These are phyloP conservation scores for Zootermopsis nevadensis DNA, from an alignment of 2,888 invertebrate genomes.

Conservation along the genomic window DNA sequence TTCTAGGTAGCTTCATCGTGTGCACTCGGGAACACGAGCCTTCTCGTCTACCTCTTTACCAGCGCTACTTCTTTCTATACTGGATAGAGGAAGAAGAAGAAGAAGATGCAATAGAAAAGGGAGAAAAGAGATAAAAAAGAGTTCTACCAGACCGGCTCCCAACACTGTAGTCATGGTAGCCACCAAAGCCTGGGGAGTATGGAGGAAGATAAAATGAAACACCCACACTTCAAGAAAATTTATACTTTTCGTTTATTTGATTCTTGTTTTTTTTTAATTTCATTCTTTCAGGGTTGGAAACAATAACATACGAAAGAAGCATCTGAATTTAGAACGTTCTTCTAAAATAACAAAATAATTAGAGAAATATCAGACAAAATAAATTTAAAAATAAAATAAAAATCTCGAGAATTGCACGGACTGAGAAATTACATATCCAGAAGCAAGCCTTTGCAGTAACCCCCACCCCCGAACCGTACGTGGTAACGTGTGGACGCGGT, in stretches of 20 bases:
- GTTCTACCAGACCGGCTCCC: neutral
- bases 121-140: neutral
- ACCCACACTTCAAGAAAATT: neutral
- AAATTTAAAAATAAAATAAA: no score
- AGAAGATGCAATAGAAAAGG: neutral
- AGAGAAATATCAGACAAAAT: no score
- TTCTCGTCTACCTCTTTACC: neutral
- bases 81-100: no score
- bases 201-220: neutral
- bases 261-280: neutral
- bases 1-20: constrained; percentile 18
- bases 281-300: neutral
- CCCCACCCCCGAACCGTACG: no score
- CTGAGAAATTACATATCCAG: no score
- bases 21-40: neutral
- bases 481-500: no score
- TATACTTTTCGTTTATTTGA: neutral
- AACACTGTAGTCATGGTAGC: constrained; percentile 4
- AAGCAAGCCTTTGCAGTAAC: no score
- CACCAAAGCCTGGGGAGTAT: neutral
- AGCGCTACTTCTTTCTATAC: neutral
- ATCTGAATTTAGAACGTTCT: neutral
- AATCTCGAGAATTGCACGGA: no score
- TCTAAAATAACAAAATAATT: neutral
- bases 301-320: neutral